These are phyloP conservation scores for Melitaea athalia DNA, from an alignment of 2,888 invertebrate genomes.

Conservation along the genomic window DNA sequence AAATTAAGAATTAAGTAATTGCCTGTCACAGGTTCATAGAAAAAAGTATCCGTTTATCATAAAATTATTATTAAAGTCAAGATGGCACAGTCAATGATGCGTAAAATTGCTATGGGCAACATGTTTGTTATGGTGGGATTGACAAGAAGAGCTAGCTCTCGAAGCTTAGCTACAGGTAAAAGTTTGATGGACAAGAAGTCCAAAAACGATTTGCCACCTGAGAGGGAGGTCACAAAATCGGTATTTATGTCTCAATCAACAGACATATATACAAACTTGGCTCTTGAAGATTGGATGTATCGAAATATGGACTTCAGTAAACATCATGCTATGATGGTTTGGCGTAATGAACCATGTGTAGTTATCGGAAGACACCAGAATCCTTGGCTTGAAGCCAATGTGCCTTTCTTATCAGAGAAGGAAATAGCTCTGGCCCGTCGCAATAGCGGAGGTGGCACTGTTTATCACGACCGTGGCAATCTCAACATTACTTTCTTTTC, in stretches of 20 bases:
- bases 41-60: constrained; percentile 71
- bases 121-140: constrained; percentile 68
- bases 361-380: constrained; percentile 99
- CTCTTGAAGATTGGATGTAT: constrained; percentile 98
- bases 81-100: constrained; percentile 78
- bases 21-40: constrained; percentile 70
- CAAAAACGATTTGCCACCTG: constrained; percentile 58
- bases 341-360: constrained; percentile 96
- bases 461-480: constrained; percentile 97
- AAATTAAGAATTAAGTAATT: constrained; percentile 62
- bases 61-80: constrained; percentile 42
- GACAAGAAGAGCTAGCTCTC: constrained; percentile 64
- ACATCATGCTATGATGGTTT: constrained; percentile 93
- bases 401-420: constrained; percentile 84
- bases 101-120: constrained; percentile 66
- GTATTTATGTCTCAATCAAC: constrained; percentile 96
- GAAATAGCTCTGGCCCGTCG: constrained; percentile 92
- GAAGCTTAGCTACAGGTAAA: constrained; percentile 59
- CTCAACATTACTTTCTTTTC: constrained; percentile 96
- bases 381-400: constrained; percentile 96
- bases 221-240: constrained; percentile 87
- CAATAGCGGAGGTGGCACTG: constrained; percentile 97
- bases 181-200: constrained; percentile 55
- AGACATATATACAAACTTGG: constrained; percentile 95
- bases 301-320: constrained; percentile 91